phyloP scores from a whole-genome alignment of 2,888 invertebrate species.

The Scelioninae gen. 1 region DNA sequence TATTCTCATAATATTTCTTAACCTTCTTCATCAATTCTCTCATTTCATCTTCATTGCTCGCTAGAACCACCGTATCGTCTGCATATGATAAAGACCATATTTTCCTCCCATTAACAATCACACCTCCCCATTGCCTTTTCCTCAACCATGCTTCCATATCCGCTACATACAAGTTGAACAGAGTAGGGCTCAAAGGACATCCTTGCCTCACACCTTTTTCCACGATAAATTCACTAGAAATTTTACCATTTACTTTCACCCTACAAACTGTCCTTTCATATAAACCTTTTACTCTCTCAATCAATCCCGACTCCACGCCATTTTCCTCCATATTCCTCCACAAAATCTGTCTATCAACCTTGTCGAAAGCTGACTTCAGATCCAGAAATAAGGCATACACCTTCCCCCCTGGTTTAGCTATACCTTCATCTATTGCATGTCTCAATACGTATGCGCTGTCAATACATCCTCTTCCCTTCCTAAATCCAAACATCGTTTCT shows the following conservation, averaged over 20 bases:
- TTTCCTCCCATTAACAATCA: neutral
- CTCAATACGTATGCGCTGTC: constrained; percentile 10
- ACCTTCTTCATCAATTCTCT: neutral
- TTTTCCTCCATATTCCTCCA: neutral
- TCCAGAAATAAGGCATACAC: neutral
- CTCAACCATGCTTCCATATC: constrained; percentile 8
- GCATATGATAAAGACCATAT: no score
- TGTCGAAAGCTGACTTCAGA: constrained; percentile 21
- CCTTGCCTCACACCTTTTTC: constrained; percentile 77
- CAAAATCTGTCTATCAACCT: neutral
- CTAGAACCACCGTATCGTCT: neutral
- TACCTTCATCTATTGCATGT: no score
- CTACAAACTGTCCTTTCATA: constrained; percentile 20
- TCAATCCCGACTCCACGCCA: neutral
- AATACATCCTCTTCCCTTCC: constrained; percentile 18
- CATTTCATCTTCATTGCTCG: neutral
- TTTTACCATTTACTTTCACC: neutral
- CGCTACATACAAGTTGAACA: constrained; percentile 77
- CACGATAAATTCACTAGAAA: constrained; percentile 15
- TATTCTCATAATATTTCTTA: constrained; percentile 15
- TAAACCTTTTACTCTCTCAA: constrained; percentile 9
- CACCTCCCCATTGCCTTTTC: no score
- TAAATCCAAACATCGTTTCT: constrained; percentile 11
- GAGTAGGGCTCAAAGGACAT: constrained; percentile 77
- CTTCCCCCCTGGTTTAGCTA: no score